These are phyloP conservation scores for Pterocles burchelli DNA, from an alignment of 2,113 vertebrate genomes.

Conservation along the genomic window DNA sequence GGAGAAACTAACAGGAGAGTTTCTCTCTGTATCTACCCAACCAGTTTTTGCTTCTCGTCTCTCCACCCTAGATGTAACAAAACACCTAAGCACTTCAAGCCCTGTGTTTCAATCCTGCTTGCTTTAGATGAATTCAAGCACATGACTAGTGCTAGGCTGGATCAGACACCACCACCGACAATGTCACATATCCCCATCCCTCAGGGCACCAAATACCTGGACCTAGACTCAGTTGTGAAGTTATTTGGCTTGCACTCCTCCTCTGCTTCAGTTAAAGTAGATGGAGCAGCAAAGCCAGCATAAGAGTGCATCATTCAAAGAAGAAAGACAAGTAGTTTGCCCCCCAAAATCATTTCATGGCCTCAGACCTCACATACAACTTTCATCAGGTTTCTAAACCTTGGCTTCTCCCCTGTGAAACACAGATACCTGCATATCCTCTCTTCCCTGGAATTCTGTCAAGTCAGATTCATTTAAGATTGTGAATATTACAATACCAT, in stretches of 20 bases:
- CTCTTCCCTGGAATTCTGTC: not conserved
- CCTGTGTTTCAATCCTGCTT: not conserved
- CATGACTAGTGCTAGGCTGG: not conserved
- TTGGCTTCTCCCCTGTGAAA: not conserved
- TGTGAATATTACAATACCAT: not conserved
- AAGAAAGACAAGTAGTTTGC: not conserved
- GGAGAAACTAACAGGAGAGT: not conserved
- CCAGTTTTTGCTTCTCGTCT: not conserved
- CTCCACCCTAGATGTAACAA: not conserved
- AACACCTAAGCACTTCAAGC: not conserved
- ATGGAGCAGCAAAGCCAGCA: not conserved
- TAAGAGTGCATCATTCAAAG: not conserved
- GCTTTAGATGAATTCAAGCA: not conserved
- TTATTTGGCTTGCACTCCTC: not conserved
- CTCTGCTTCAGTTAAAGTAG: not conserved
- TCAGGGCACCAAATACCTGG: not conserved
- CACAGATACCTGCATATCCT: not conserved
- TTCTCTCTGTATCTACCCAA: not conserved
- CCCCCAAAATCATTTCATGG: fast-evolving
- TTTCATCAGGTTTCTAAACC: not conserved
- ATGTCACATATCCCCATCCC: fast-evolving
- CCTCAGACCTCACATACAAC: not conserved
- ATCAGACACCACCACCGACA: not conserved
- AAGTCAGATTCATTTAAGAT: not conserved
- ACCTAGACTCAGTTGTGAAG: not conserved